Conservation (phyloP, 2,113 vertebrate genomes). For the Nothoprocta perdicaria region DNA sequence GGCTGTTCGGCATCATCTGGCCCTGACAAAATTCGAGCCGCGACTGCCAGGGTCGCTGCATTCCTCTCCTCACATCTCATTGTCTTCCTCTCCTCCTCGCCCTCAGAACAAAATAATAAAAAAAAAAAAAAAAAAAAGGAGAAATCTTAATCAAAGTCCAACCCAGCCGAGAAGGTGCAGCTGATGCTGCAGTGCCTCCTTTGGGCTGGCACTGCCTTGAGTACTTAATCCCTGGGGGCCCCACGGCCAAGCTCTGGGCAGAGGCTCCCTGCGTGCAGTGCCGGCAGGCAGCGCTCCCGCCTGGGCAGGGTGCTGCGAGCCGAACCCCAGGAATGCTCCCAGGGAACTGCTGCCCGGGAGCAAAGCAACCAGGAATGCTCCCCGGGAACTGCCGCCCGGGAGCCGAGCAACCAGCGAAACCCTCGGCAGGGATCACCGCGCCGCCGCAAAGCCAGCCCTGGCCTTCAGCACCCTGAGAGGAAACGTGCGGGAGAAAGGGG, state of each 20-base stretch:
- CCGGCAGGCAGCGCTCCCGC: not conserved
- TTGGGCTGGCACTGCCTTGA: not conserved
- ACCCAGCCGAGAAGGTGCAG: not conserved
- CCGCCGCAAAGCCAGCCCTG: not conserved
- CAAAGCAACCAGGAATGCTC: not conserved
- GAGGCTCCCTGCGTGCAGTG: not conserved
- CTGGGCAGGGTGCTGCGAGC: not conserved
- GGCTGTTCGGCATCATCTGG: slow-evolving; percentile 15
- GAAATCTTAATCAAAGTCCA: not conserved
- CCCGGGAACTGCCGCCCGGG: not conserved
- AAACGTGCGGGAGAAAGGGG: slow-evolving; percentile 1
- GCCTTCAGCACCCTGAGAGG: not conserved
- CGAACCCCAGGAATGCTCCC: slow-evolving; percentile 39
- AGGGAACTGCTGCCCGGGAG: not conserved
- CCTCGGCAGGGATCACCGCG: not conserved
- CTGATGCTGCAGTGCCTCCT: not conserved
- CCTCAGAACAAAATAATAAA: not conserved
- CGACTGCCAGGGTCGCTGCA: not conserved
- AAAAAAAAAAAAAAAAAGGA: not conserved
- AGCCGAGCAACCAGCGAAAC: not conserved
- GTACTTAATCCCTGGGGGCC: not conserved
- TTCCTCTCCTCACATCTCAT: slow-evolving; percentile 24
- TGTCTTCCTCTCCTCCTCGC: not conserved
- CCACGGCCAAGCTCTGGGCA: not conserved
- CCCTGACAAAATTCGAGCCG: not conserved